Conservation (phyloP, 2,797 vertebrate genomes). For the Ctenopoma multispine region DNA sequence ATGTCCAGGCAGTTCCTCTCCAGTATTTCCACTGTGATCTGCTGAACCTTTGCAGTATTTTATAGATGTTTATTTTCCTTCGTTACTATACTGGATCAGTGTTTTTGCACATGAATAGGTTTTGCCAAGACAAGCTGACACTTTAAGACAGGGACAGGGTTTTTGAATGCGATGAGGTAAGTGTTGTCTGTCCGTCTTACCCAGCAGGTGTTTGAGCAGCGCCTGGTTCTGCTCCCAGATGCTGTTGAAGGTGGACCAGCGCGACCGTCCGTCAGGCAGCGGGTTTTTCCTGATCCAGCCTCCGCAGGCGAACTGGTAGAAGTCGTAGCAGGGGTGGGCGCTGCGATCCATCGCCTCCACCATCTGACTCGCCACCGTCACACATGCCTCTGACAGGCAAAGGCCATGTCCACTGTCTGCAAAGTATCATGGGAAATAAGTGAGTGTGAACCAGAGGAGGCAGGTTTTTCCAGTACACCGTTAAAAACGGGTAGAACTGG, state of each 20-base stretch:
- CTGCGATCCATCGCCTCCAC: conserved; percentile 92
- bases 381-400: conserved; percentile 93
- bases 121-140: no score
- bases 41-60: no score
- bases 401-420: conserved; percentile 88
- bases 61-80: no score
- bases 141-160: no score
- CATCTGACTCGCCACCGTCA: conserved; percentile 93
- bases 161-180: no score
- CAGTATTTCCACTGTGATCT: no score
- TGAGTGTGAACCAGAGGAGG: background rate
- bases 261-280: conserved; percentile 91
- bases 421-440: conserved; percentile 20
- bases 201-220: conserved; percentile 94
- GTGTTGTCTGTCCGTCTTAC: conserved; percentile 69
- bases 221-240: conserved; percentile 99
- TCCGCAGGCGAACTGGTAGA: conserved; percentile 96
- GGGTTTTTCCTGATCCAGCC: conserved; percentile 97
- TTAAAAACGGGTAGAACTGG: no score
- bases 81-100: no score
- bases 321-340: conserved; percentile 93
- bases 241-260: conserved; percentile 98
- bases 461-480: background rate
- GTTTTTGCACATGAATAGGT: no score
- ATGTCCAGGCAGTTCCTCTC: no score